Base-by-base conservation (phyloP, 2,888 invertebrate species). In the Resseliella maxima region DNA sequence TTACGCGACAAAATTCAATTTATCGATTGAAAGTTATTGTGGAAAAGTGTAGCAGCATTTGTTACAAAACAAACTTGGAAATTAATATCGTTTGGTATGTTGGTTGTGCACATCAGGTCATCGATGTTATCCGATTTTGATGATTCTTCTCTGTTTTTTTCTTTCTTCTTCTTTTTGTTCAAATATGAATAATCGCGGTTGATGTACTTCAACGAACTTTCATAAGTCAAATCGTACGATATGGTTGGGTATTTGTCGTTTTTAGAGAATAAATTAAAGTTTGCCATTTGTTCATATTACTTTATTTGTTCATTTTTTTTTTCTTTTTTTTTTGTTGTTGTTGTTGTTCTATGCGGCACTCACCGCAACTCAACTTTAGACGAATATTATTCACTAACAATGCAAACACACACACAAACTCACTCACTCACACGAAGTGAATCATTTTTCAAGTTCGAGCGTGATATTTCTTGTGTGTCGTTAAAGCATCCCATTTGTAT, bases 11-110 rank as follows among this genome's bases (percentile, higher is more conserved):
- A 72, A 72, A 72, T 31, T 72, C 10, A 72, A 31, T 31, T 72
- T 72, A 72, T 72, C 72, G 72, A 72, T 35, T 72, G 31, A 72
- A 72, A 72, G 35, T 35, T 31, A 35, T 31, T 72, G n/a, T 50
- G n/a, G n/a, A n/a, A n/a, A n/a, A n/a, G n/a, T n/a, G n/a, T n/a
- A n/a, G n/a, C n/a, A n/a, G n/a, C n/a, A n/a, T n/a, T n/a, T n/a
- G n/a, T n/a, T n/a, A n/a, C n/a, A n/a, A n/a, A n/a, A n/a, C n/a
- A n/a, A n/a, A n/a, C n/a, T n/a, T n/a, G n/a, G n/a, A n/a, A n/a
- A 72, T 72, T 15, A 72, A 72, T 31, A 27, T 31, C 72, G 15
- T 72, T 72, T 35, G 72, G 31, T 12, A 10, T 10, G 5, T 59
- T 2, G 59, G 59, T n/a, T 24, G n/a, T n/a, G n/a, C n/a, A n/a